These are phyloP conservation scores for Leptopilina boulardi DNA, from an alignment of 1,140 invertebrate genomes.

Conservation along the genomic window DNA sequence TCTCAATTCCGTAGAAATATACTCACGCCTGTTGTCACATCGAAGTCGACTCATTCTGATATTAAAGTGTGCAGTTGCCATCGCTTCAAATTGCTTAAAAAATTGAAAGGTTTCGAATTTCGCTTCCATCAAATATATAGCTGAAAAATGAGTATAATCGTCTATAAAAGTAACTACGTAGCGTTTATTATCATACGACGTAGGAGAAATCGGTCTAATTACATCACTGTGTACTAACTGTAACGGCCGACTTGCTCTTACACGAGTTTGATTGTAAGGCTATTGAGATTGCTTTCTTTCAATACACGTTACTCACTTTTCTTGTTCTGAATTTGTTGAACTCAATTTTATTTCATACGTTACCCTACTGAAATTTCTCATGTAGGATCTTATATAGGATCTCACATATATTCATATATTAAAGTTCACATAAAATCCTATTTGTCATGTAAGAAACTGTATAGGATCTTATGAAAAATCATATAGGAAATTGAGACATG, in stretches of 20 bases:
- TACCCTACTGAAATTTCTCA: no score
- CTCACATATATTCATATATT: no score
- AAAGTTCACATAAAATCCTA: no score
- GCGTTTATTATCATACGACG: constrained; percentile 44
- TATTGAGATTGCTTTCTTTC: constrained; percentile 70
- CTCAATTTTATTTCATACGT: constrained; percentile 49
- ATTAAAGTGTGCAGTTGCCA: constrained; percentile 36
- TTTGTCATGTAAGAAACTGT: no score
- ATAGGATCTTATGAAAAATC: no score
- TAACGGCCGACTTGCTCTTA: constrained; percentile 35
- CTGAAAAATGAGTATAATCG: constrained; percentile 57
- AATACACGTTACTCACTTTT: constrained; percentile 70
- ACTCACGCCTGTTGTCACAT: background rate
- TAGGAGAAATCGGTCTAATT: no score
- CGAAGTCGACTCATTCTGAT: no score
- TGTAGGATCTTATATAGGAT: no score
- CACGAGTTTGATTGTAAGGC: constrained; percentile 51
- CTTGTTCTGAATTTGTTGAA: constrained; percentile 51
- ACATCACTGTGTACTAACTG: constrained; percentile 53
- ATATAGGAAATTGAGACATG: no score
- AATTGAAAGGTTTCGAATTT: constrained; percentile 52
- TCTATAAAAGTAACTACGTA: constrained; percentile 61
- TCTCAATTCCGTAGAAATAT: background rate
- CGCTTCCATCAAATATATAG: constrained; percentile 45
- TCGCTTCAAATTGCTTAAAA: constrained; percentile 48